A percentile compares a stretch with the other conserved stretches of the same genome.
Conservation (phyloP, 2,888 invertebrate species). For the Mylabris sibirica region DNA sequence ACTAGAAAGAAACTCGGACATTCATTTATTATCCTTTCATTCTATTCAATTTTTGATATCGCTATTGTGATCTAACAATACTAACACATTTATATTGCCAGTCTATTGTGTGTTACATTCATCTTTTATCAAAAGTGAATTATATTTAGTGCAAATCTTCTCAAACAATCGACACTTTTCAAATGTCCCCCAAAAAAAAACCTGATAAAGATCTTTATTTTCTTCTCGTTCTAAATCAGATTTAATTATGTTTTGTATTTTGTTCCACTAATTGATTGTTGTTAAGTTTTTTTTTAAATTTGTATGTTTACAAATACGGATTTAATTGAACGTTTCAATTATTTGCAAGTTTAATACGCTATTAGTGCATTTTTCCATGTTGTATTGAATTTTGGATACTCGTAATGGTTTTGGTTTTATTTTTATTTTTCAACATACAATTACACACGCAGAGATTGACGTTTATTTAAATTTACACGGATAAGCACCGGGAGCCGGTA, state of each 20-base stretch:
- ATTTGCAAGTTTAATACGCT: neutral
- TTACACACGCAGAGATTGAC: neutral
- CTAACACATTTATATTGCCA: neutral
- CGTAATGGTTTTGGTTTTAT: neutral
- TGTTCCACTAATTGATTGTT: neutral
- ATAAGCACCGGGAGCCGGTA: neutral
- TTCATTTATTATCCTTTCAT: neutral
- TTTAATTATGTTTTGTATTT: neutral
- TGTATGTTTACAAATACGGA: neutral
- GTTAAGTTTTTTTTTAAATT: neutral
- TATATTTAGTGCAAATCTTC: conserved; percentile 35
- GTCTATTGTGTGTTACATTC: neutral
- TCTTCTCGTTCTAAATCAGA: neutral
- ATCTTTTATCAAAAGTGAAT: conserved; percentile 23
- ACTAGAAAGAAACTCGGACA: conserved; percentile 22
- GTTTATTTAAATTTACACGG: conserved; percentile 8
- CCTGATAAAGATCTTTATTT: too few species aligned
- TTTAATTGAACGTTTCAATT: conserved; percentile 4
- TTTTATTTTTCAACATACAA: neutral
- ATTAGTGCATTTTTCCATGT: neutral
- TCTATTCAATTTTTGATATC: conserved; percentile 6
- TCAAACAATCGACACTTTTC: conserved; percentile 41
- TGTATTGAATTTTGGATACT: neutral
- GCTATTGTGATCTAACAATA: neutral
- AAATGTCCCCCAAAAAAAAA: conserved; percentile 10